Conservation (phyloP, 2,797 vertebrate species). For the Staurois parvus region DNA sequence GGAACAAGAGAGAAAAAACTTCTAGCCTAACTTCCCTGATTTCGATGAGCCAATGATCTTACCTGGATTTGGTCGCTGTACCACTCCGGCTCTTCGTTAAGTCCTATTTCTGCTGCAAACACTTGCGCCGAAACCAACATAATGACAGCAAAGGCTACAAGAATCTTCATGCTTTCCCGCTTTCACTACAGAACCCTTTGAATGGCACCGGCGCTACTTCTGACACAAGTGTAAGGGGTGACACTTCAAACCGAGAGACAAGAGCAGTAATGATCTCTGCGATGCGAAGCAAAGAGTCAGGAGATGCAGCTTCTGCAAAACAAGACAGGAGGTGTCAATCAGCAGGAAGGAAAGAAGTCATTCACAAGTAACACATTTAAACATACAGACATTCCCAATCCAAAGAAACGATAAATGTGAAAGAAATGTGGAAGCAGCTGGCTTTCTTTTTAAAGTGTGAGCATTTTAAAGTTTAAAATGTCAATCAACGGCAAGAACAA, state of each 20-base stretch:
- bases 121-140: constrained; percentile 77
- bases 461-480: no score
- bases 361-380: background rate
- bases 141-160: constrained; percentile 78
- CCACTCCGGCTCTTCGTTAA: constrained; percentile 81
- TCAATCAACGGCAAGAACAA: background rate
- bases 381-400: background rate
- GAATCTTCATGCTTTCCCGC: constrained; percentile 80
- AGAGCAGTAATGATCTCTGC: background rate
- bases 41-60: constrained; percentile 60
- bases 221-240: constrained; percentile 9
- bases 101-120: constrained; percentile 77
- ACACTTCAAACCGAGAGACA: background rate
- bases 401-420: no score
- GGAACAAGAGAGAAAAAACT: no score
- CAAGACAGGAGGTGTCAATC: constrained; percentile 8
- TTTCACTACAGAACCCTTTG: background rate
- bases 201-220: background rate
- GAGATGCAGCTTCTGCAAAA: constrained; percentile 25
- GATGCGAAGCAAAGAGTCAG: background rate
- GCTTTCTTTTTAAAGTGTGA: no score
- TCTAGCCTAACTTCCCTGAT: background rate
- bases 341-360: background rate
- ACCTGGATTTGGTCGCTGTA: constrained; percentile 82
- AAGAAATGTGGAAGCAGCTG: no score